A percentile compares a stretch with the other conserved stretches of the same genome.
These are phyloP conservation scores for Furcifer pardalis DNA, from an alignment of 2,797 vertebrate species.

Conservation along the genomic window DNA sequence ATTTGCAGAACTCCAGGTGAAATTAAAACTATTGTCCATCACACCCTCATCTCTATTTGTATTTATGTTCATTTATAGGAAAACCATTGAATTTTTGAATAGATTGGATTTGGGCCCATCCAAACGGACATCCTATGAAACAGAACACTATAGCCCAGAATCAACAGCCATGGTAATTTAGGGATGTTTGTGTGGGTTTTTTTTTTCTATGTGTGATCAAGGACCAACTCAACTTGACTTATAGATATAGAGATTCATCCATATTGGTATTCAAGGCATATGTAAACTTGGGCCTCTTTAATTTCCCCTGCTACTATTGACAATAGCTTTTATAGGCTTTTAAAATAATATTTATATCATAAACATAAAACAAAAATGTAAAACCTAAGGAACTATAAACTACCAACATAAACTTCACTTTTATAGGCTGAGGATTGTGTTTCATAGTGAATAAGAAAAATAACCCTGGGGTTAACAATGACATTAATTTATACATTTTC, in stretches of 20 bases:
- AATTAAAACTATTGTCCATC: not conserved
- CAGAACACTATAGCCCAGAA: constrained; percentile 24
- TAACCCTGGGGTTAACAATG: not conserved
- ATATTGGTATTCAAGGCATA: not conserved
- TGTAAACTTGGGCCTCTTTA: not conserved
- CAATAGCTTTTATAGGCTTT: not conserved
- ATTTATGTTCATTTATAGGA: constrained; percentile 70
- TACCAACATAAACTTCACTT: too few species aligned
- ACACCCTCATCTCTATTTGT: constrained; percentile 56
- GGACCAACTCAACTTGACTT: not conserved
- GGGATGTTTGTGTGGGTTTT: not conserved
- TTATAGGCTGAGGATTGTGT: not conserved
- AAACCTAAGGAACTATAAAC: too few species aligned
- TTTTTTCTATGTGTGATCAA: not conserved
- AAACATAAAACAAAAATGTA: too few species aligned
- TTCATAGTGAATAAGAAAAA: not conserved
- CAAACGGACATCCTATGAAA: constrained; percentile 47
- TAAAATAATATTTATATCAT: too few species aligned
- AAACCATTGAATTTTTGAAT: constrained; percentile 71
- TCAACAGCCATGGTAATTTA: constrained; percentile 66
- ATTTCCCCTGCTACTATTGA: too few species aligned
- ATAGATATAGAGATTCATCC: not conserved
- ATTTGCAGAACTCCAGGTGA: too few species aligned
- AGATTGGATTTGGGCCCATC: constrained; percentile 52
- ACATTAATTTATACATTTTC: not conserved